phyloP scores from a whole-genome alignment of 2,888 invertebrate species.

The Desoria tigrina region DNA sequence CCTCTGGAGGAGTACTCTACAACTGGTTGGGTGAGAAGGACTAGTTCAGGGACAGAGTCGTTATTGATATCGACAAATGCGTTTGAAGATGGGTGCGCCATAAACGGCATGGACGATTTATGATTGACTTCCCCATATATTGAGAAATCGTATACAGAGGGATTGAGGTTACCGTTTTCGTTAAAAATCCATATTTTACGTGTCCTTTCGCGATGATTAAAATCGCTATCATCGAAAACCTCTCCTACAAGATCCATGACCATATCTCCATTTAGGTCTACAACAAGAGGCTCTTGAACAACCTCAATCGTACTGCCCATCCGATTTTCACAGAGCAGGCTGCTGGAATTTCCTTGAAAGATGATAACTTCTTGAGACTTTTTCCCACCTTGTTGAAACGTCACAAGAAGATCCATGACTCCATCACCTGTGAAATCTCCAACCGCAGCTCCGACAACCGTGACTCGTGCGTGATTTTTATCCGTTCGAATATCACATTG shows the following conservation, averaged over 20 bases:
- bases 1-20: conserved; percentile 1
- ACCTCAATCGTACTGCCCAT: conserved; percentile 16
- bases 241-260: conserved; percentile 84
- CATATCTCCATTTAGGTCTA: conserved; percentile 90
- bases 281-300: conserved; percentile 67
- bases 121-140: background rate
- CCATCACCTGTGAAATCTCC: conserved; percentile 82
- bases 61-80: conserved; percentile 45
- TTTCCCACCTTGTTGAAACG: conserved; percentile 27
- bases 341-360: conserved; percentile 29
- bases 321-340: conserved; percentile 28
- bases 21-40: conserved; percentile 24
- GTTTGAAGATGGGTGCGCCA: conserved; percentile 36
- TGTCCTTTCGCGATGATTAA: background rate
- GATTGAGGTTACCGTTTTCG: background rate
- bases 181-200: conserved; percentile 36
- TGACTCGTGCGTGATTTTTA: conserved; percentile 47
- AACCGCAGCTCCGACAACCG: conserved; percentile 72
- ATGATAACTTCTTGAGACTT: conserved; percentile 25
- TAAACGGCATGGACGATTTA: conserved; percentile 32
- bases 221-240: background rate
- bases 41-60: conserved; percentile 45
- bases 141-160: background rate
- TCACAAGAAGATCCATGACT: conserved; percentile 86
- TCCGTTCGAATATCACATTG: conserved; percentile 61